phyloP scores from a whole-genome alignment of 2,797 vertebrate genomes.

The Poecilia picta region DNA sequence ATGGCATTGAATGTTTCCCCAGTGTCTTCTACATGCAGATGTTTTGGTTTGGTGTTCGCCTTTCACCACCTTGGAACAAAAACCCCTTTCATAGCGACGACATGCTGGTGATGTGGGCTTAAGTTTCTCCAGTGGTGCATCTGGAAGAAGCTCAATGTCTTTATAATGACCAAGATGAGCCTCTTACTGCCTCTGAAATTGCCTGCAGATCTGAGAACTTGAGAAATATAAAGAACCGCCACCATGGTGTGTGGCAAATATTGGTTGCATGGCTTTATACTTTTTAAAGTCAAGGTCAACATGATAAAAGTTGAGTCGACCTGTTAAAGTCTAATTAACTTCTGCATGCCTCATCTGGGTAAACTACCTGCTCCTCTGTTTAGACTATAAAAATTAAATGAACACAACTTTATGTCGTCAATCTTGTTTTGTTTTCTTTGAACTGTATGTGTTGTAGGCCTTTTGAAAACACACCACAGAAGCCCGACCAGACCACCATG shows the following conservation, averaged over 20 bases:
- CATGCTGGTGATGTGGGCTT: background rate
- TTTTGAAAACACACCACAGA: too few species aligned
- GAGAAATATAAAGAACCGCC: background rate
- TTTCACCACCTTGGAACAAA: background rate
- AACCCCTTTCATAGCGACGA: background rate
- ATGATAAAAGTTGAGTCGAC: too few species aligned
- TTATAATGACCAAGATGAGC: background rate
- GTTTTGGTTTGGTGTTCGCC: background rate
- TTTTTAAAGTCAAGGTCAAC: too few species aligned
- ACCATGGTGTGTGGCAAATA: background rate
- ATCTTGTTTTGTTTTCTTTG: too few species aligned
- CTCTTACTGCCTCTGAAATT: background rate
- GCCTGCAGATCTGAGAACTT: background rate
- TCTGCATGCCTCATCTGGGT: too few species aligned
- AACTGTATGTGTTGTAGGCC: too few species aligned
- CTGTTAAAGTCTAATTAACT: too few species aligned
- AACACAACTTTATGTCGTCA: too few species aligned
- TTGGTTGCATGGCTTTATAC: too few species aligned
- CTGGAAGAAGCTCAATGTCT: background rate
- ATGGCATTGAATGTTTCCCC: background rate
- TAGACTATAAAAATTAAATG: too few species aligned
- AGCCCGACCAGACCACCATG: too few species aligned
- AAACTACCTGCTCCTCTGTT: too few species aligned
- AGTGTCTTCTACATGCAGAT: background rate
- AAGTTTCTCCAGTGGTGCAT: background rate